Evolutionary conservation across 1,140 invertebrate genomes (phyloP).

Genomic region (Manduca sexta): DNA sequence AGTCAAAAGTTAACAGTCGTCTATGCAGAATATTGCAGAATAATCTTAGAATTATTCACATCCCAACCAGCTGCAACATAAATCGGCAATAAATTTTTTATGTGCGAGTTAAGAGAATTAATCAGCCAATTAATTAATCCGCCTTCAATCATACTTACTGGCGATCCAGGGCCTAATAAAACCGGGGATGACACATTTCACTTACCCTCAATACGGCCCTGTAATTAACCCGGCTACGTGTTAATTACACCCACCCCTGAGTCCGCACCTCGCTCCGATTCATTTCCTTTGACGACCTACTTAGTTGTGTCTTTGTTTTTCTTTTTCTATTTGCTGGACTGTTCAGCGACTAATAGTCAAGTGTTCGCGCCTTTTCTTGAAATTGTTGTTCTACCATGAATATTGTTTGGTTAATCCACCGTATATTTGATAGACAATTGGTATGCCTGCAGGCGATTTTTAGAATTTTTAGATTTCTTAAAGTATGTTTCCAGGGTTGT

Average conservation of each 20-base stretch:
- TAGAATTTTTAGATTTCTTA: no score
- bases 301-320: constrained; percentile 32
- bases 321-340: constrained; percentile 13
- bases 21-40: no score
- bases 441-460: no score
- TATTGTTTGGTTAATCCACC: no score
- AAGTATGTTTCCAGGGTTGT: no score
- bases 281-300: constrained; percentile 30
- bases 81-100: not conserved
- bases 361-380: no score
- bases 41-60: no score
- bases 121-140: constrained; percentile 2
- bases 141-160: not conserved
- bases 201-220: constrained; percentile 40
- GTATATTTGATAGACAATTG: no score
- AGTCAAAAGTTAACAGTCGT: no score
- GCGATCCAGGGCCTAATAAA: constrained; percentile 25
- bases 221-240: constrained; percentile 54
- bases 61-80: not conserved
- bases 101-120: not conserved
- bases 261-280: constrained; percentile 35
- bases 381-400: no score
- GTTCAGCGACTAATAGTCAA: constrained; percentile 7
- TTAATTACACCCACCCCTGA: constrained; percentile 40
- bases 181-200: constrained; percentile 49